Evolutionary conservation across 2,888 invertebrate species (phyloP), one percentile per base, ranked within the genome.

Genomic region (Branchellion lobata): DNA sequence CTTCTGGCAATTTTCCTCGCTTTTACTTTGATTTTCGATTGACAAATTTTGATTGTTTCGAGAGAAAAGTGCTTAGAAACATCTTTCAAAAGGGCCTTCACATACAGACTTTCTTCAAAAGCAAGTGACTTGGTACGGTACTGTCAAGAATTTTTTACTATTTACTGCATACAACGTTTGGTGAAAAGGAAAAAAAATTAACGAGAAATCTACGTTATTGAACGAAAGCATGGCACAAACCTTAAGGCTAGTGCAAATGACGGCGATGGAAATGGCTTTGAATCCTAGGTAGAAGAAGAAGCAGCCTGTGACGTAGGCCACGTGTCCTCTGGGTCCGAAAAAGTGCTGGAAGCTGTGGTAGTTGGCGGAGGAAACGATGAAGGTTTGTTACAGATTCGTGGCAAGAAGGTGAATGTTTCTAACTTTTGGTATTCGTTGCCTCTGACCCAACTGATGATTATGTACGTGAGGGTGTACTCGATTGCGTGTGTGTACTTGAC

Each of bases 401-500:
- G n/a, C 21, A n/a, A 57, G 24, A 5, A n/a, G 40, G 8, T 5
- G 14, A 14, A 8, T 40, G 40, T 40, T 40, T 40, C 8, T 40
- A 18, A 57, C 61, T 8, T 5, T 24, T 18, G 21, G n/a, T 5
- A 5, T 24, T 57, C n/a, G 14, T 3, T n/a, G 24, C 61, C 61
- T 14, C n/a, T 3, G 11, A 57, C 5, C 61, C 61, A 57, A n/a
- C 61, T n/a, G n/a, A 57, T 5, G 24, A 57, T 57, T 5, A 18
- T 24, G 61, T 57, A 57, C 3, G n/a, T n/a, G 24, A 57, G 21
- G 61, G 61, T n/a, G 24, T 57, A 57, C 61, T 57, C 61, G 21
- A 57, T 57, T 8, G 61, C 61, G 61, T 57, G 61, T 24, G 24
- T 24, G 61, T 24, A 57, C 61, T n/a, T 57, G n/a, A 57, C 61